These are phyloP conservation scores for Sesia bembeciformis DNA, from an alignment of 2,888 invertebrate species.

Conservation along the genomic window DNA sequence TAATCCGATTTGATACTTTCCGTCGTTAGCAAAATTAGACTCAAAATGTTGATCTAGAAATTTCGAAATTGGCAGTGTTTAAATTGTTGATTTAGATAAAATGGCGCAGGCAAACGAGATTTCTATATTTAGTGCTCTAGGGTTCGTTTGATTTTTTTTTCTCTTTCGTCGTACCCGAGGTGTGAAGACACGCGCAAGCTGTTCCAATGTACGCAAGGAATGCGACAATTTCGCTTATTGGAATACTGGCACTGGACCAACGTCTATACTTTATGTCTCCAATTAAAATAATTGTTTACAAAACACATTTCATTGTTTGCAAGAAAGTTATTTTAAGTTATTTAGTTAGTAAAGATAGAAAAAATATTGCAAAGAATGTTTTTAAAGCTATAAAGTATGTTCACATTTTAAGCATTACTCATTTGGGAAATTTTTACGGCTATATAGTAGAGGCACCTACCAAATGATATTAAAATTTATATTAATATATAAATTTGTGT, in stretches of 20 bases:
- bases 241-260: conserved; percentile 48
- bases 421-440: too few relatives aligned
- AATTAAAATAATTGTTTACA: conserved; percentile 51
- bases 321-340: not conserved
- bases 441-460: too few relatives aligned
- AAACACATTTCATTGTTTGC: not conserved
- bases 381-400: too few relatives aligned
- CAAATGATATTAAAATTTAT: too few relatives aligned
- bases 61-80: conserved; percentile 52
- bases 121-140: conserved; percentile 12
- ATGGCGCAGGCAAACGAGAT: conserved; percentile 17
- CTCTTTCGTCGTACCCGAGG: conserved; percentile 16
- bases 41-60: conserved; percentile 48
- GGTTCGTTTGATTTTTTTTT: conserved; percentile 9
- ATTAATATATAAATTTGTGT: too few relatives aligned
- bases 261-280: conserved; percentile 49
- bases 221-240: conserved; percentile 61
- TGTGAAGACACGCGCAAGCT: conserved; percentile 49
- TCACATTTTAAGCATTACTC: too few relatives aligned
- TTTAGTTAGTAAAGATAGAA: not conserved
- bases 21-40: conserved; percentile 44
- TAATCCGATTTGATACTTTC: too few relatives aligned
- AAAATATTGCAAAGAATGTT: too few relatives aligned
- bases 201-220: conserved; percentile 30
- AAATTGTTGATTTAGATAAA: conserved; percentile 13